phyloP scores from a whole-genome alignment of 2,113 vertebrate genomes.

The Acrocephalus kingi region DNA sequence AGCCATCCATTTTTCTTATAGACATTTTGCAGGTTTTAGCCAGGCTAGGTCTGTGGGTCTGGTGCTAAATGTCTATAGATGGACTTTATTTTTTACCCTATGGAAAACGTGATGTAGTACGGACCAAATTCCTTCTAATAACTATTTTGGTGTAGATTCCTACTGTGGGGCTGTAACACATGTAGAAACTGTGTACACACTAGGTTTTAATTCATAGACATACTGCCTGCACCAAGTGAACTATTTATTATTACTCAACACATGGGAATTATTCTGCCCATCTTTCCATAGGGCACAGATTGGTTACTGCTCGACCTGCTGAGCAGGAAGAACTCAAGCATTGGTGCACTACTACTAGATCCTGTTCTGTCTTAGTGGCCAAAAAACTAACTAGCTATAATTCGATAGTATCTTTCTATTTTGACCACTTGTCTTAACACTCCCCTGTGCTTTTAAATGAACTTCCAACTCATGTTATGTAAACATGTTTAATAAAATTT shows the following conservation, averaged over 20 bases:
- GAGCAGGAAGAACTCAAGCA: slow-evolving; percentile 86
- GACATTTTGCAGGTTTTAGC: slow-evolving; percentile 85
- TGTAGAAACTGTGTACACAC: slow-evolving; percentile 87
- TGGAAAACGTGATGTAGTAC: slow-evolving; percentile 89
- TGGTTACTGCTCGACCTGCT: slow-evolving; percentile 77
- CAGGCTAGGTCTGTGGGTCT: slow-evolving; percentile 80
- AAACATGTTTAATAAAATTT: slow-evolving; percentile 92
- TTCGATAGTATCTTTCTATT: slow-evolving; percentile 84
- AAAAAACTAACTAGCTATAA: slow-evolving; percentile 81
- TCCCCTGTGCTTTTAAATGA: slow-evolving; percentile 88
- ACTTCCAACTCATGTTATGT: slow-evolving; percentile 84
- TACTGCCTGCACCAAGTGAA: slow-evolving; percentile 88
- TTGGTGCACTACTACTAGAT: slow-evolving; percentile 84
- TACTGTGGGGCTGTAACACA: slow-evolving; percentile 86
- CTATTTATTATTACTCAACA: slow-evolving; percentile 84
- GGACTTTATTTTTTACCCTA: slow-evolving; percentile 88
- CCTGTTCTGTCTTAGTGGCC: slow-evolving; percentile 84
- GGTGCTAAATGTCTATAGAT: slow-evolving; percentile 91
- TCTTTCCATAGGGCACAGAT: slow-evolving; percentile 74
- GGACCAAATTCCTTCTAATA: slow-evolving; percentile 88
- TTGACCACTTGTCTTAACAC: slow-evolving; percentile 85
- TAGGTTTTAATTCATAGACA: slow-evolving; percentile 85
- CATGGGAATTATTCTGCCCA: slow-evolving; percentile 81
- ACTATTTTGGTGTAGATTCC: slow-evolving; percentile 90
- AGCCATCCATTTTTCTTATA: slow-evolving; percentile 95